Percentiles rank a stretch among this genome's conserved stretches.
Conservation (phyloP, 2,113 vertebrate species). For the Callaeas wilsoni region DNA sequence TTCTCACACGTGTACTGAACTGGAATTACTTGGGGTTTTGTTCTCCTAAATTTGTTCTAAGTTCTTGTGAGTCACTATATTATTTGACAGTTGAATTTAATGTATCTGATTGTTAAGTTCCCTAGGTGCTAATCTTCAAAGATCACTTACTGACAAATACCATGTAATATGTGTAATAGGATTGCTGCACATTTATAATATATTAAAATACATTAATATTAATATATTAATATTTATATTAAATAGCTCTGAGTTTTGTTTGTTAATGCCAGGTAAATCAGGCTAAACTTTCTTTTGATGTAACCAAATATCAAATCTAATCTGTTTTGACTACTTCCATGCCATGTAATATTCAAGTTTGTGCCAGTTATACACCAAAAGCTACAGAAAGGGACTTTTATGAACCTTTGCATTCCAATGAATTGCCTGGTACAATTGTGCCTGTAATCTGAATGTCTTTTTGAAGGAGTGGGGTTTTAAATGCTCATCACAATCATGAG, state of each 20-base stretch:
- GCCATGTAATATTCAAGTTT: neutral
- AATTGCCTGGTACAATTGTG: neutral
- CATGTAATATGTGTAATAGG: neutral
- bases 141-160: neutral
- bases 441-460: neutral
- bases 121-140: neutral
- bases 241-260: neutral
- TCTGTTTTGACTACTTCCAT: neutral
- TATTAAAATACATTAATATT: too few relatives aligned
- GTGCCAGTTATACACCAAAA: neutral
- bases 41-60: neutral
- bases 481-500: neutral
- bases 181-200: neutral
- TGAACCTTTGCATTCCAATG: neutral
- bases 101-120: neutral
- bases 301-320: neutral
- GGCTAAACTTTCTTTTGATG: neutral
- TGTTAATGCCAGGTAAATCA: neutral
- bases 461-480: neutral
- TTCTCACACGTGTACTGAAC: neutral
- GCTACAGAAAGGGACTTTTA: neutral
- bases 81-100: neutral
- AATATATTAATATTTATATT: too few relatives aligned
- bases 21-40: neutral
- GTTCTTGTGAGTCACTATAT: neutral